Base-by-base conservation (phyloP, 2,113 vertebrate species). In the Zapus hudsonius region DNA sequence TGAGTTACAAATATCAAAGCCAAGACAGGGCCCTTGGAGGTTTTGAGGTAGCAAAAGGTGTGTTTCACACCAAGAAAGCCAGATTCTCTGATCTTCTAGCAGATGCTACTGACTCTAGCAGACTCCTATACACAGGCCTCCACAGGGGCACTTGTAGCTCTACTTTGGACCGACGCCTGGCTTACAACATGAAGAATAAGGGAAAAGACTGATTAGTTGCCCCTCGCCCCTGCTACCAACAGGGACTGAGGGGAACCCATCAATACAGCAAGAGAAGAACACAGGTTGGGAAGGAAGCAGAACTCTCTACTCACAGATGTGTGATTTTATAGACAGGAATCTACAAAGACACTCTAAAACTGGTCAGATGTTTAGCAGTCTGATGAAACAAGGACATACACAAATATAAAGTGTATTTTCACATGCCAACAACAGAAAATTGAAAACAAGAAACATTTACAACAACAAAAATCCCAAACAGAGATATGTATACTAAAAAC, bases 221-320 rank as follows among this genome's bases (percentile, higher is more conserved):
- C 7, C 20, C 29, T 4, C 20, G 40, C 19, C 36, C 0, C 1
- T 4, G 36, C 69, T 20, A 1, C 2, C 8, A 19, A n/a, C n/a
- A n/a, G 20, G 2, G 36, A 9, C 6, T 0, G 17, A n/a, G n/a
- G 16, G n/a, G 16, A 7, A 44, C 23, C 20, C 23, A 3, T 8
- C 3, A 4, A 29, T 0, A 0, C 9, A 4, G 6, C 0, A 15
- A 44, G 36, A 29, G 2, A 20, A 27, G 78, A 75, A 16, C 7
- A 22, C 10, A 12, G 15, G 29, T 2, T 9, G n/a, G n/a, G n/a
- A n/a, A n/a, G n/a, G n/a, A n/a, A n/a, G n/a, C n/a, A n/a, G n/a
- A n/a, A n/a, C n/a, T n/a, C n/a, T 31, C 73, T 4, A 3, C 0
- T 20, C 19, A 16, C 4, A 59, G 64, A 36, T 0, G 2, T 2